Percentiles rank a stretch among this genome's conserved stretches.
phyloP scores from a whole-genome alignment of 2,113 vertebrate species.

The Lagopus muta region DNA sequence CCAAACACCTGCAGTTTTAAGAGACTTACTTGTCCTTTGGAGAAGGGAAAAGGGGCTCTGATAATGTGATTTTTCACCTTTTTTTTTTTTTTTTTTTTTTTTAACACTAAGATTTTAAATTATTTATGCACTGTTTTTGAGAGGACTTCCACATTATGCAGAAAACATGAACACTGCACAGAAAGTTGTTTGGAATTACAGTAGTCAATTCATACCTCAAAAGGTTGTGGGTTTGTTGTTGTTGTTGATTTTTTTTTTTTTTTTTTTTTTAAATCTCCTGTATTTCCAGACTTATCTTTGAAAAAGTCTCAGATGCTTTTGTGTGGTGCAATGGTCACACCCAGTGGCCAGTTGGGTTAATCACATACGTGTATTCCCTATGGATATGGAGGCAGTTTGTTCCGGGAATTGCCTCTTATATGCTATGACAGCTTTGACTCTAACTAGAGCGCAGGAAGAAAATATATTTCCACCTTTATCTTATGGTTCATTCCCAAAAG shows the following conservation, averaged over 20 bases:
- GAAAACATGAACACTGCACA: not conserved
- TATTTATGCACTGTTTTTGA: not conserved
- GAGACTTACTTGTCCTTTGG: not conserved
- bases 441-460: conserved; percentile 13
- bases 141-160: not conserved
- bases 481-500: conserved; percentile 38
- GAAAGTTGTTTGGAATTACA: not conserved
- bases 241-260: too few species aligned
- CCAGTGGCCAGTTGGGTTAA: conserved; percentile 76
- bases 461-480: conserved; percentile 16
- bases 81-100: not conserved
- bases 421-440: conserved; percentile 24
- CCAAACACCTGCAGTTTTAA: conserved; percentile 20
- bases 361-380: conserved; percentile 66
- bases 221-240: not conserved
- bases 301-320: conserved; percentile 48
- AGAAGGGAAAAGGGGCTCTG: not conserved
- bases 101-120: not conserved
- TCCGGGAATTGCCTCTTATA: conserved; percentile 24
- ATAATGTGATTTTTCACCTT: not conserved
- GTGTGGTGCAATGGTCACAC: conserved; percentile 78
- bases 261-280: not conserved
- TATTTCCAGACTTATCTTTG: conserved; percentile 13
- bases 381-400: conserved; percentile 54
- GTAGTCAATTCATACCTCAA: not conserved